Conservation (phyloP, 2,113 vertebrate genomes). For the Lepus americanus region DNA sequence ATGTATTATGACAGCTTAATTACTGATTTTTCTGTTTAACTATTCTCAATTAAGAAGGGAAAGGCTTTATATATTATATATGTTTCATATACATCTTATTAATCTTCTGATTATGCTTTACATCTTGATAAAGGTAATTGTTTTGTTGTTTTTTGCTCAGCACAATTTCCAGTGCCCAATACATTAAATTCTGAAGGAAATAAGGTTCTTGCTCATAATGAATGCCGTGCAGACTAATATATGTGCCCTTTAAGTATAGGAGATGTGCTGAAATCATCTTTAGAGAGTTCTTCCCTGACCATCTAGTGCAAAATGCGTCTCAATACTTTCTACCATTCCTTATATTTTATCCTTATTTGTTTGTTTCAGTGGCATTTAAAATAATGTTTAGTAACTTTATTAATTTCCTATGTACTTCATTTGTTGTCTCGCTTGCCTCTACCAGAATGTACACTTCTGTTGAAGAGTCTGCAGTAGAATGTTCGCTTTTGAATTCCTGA, state of each 20-base stretch:
- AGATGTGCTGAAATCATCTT: neutral
- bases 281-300: neutral
- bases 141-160: neutral
- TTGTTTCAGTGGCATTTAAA: neutral
- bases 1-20: neutral
- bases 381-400: neutral
- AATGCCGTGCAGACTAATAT: neutral
- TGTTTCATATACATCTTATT: neutral
- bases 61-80: neutral
- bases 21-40: neutral
- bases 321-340: neutral
- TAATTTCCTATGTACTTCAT: slow-evolving; percentile 6
- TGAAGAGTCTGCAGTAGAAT: neutral
- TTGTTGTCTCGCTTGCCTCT: neutral
- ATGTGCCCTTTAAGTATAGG: neutral
- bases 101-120: neutral
- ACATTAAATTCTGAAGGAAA: slow-evolving; percentile 52
- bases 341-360: neutral
- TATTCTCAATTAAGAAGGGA: neutral
- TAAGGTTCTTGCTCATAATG: neutral
- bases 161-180: neutral
- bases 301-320: neutral
- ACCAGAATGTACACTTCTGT: neutral
- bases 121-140: neutral
- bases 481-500: neutral